Evolutionary conservation across 35 echinoderm and acorn worm species (phyloP).

Genomic region (Hemicentrotus pulcherrimus): DNA sequence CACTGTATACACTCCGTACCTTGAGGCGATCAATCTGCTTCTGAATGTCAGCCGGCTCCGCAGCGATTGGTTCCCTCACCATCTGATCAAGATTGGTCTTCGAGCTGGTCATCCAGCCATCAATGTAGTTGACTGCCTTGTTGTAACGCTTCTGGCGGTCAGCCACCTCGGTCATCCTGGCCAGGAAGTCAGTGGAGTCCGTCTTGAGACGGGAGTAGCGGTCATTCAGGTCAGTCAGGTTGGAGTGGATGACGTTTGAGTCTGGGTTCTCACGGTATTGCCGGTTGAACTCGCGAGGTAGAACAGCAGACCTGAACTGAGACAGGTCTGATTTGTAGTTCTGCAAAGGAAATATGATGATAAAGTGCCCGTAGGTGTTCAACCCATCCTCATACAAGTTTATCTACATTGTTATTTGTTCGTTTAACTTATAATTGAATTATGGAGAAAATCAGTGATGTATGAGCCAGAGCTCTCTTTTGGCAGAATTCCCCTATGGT

Average conservation of each 20-base stretch:
- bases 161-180: constrained; percentile 64
- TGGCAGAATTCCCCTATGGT: too few relatives aligned
- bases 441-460: not conserved
- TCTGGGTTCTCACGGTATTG: constrained; percentile 86
- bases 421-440: not conserved
- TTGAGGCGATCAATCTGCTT: constrained; percentile 90
- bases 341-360: constrained; percentile 55
- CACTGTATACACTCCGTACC: constrained; percentile 31
- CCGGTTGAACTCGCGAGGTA: constrained; percentile 88
- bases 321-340: constrained; percentile 82
- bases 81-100: constrained; percentile 60
- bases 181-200: constrained; percentile 53
- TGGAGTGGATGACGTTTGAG: constrained; percentile 68
- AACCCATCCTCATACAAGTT: not conserved
- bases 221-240: constrained; percentile 64
- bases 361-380: not conserved
- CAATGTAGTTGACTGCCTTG: constrained; percentile 54
- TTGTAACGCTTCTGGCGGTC: constrained; percentile 71
- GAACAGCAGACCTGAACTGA: constrained; percentile 71
- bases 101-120: constrained; percentile 78
- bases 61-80: constrained; percentile 71
- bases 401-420: too few relatives aligned
- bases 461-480: too few relatives aligned
- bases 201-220: constrained; percentile 83
- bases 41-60: constrained; percentile 76